phyloP scores from a whole-genome alignment of 1,140 invertebrate species.

The Onthophagus taurus region DNA sequence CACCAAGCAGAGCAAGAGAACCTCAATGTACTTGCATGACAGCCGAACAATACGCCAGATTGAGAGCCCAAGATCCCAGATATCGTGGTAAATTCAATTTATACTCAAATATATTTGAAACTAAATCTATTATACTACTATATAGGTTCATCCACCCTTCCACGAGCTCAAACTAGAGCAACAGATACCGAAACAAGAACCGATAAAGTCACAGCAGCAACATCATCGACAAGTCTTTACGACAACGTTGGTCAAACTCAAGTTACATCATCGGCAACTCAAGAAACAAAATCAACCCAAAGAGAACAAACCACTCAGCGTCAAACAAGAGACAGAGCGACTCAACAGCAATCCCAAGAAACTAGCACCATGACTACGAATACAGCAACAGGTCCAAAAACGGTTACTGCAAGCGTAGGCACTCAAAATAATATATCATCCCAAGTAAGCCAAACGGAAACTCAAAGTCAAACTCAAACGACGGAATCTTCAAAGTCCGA shows the following conservation, averaged over 20 bases:
- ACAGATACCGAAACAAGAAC: constrained; percentile 55
- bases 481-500: constrained; percentile 58
- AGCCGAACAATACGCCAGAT: constrained; percentile 78
- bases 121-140: no score
- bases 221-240: constrained; percentile 81
- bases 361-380: constrained; percentile 51
- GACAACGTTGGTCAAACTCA: constrained; percentile 67
- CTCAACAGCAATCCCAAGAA: constrained; percentile 54
- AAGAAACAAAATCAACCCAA: constrained; percentile 35
- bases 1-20: constrained; percentile 78
- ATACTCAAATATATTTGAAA: background rate
- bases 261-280: constrained; percentile 41
- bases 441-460: constrained; percentile 33
- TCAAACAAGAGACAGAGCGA: constrained; percentile 38
- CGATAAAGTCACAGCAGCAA: constrained; percentile 70
- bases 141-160: constrained; percentile 73
- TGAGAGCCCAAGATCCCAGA: constrained; percentile 73
- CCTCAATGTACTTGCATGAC: constrained; percentile 94
- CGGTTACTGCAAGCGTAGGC: constrained; percentile 51
- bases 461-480: constrained; percentile 40
- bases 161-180: constrained; percentile 61
- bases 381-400: constrained; percentile 47
- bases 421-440: constrained; percentile 42
- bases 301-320: constrained; percentile 31
- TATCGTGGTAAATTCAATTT: constrained; percentile 53